Percentiles rank a stretch among this genome's conserved stretches.
Conservation (phyloP, 2,797 vertebrate genomes). For the Potorous gilbertii region DNA sequence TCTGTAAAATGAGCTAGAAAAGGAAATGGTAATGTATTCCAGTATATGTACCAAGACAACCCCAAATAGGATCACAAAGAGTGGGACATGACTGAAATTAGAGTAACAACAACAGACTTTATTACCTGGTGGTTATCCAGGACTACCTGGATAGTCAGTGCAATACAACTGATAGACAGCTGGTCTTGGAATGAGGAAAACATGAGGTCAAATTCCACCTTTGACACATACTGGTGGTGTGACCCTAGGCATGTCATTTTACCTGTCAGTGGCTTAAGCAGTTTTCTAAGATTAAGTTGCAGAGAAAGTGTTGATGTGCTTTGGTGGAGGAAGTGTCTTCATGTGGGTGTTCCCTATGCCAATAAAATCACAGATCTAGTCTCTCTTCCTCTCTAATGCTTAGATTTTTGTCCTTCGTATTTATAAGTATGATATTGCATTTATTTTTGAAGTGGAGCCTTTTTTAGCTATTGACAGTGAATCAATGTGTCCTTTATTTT, state of each 20-base stretch:
- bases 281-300: not conserved
- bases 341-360: not conserved
- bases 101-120: not conserved
- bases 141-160: not conserved
- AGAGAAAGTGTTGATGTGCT: not conserved
- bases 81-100: not conserved
- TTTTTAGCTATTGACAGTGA: constrained; percentile 65
- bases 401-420: constrained; percentile 77
- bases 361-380: constrained; percentile 64
- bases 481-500: constrained; percentile 57
- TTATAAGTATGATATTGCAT: constrained; percentile 74
- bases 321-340: not conserved
- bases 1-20: not conserved
- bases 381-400: constrained; percentile 68
- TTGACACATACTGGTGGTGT: not conserved
- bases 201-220: no score
- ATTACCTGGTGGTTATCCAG: not conserved
- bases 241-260: not conserved
- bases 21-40: not conserved
- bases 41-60: not conserved
- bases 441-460: constrained; percentile 68
- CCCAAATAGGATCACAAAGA: not conserved
- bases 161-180: not conserved
- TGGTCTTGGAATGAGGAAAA: not conserved
- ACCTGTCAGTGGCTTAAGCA: not conserved